These are phyloP conservation scores for Rostratula benghalensis DNA, from an alignment of 2,113 vertebrate genomes.

Conservation along the genomic window DNA sequence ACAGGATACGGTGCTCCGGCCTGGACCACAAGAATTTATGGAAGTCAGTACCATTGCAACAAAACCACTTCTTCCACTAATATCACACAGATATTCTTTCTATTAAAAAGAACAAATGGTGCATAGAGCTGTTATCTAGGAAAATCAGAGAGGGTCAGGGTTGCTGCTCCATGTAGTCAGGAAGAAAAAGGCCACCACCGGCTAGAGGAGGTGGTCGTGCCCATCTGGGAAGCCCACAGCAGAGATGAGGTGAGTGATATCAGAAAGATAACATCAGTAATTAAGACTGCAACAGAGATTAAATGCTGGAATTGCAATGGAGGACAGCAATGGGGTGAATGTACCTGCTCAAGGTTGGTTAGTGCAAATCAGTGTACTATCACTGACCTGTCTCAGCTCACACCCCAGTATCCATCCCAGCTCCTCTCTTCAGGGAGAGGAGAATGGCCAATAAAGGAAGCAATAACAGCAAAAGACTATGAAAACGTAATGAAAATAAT, in stretches of 20 bases:
- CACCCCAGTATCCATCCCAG: not conserved
- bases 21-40: accelerated
- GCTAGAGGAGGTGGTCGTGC: not conserved
- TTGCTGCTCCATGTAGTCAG: not conserved
- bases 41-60: not conserved
- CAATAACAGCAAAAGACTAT: constrained; percentile 3
- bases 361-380: not conserved
- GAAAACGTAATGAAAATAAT: constrained; percentile 40
- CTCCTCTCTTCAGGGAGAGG: not conserved
- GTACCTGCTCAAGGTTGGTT: not conserved
- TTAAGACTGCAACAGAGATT: not conserved
- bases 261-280: not conserved
- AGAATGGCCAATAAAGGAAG: not conserved
- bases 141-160: not conserved
- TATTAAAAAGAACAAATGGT: not conserved
- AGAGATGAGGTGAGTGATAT: not conserved
- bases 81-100: not conserved
- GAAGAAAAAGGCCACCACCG: not conserved
- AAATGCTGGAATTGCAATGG: not conserved
- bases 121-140: not conserved
- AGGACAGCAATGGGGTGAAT: not conserved
- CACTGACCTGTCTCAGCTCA: not conserved
- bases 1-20: accelerated
- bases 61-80: not conserved
- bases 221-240: not conserved